Evolutionary conservation across 2,113 vertebrate genomes (phyloP), one percentile per base, ranked within the genome.

Genomic region (Raja brachyura): DNA sequence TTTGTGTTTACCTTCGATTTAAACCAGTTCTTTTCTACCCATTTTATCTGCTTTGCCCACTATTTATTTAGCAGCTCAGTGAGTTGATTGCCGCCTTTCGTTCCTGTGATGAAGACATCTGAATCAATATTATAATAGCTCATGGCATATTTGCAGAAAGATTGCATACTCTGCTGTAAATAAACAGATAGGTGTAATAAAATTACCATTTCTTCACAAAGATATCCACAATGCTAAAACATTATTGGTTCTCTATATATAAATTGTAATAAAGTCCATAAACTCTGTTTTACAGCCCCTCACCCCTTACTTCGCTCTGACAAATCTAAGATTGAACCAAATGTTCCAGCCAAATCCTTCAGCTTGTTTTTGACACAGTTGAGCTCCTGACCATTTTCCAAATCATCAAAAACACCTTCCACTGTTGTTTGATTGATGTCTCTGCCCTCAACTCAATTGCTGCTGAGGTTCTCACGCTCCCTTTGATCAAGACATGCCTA

Each of bases 81-180:
- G 20, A 5, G 56, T n/a, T 31, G 14, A 63, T n/a, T 31, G 11
- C 5, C 59, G 61, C 10, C 5, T 86, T 28, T 13, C 10, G 25
- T 28, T 4, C 78, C 14, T 8, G 39, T 81, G 7, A 63, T 61
- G 56, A 25, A 28, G 56, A 16, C 79, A 54, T 81, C 18, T 56
- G 54, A 61, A 16, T 4, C 54, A 61, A 61, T 63, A 63, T 63
- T n/a, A n/a, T 11, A 10, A 86, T 14, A 83, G 20, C 22, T 63
- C 28, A 6, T 11, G 25, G 7, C 48, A 56, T 22, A 83, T 11
- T 20, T 56, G 48, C 13, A 86, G 31, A 14, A 78, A 28, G 11
- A 86, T 11, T 59, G 81, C 10, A 85, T 85, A 85, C 63, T 86
- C 63, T 86, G 20, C 56, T n/a, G 56, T 63, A 63, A 86, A 86